These are phyloP conservation scores for Cephalotes varians DNA, from an alignment of 2,888 invertebrate species.

Conservation along the genomic window DNA sequence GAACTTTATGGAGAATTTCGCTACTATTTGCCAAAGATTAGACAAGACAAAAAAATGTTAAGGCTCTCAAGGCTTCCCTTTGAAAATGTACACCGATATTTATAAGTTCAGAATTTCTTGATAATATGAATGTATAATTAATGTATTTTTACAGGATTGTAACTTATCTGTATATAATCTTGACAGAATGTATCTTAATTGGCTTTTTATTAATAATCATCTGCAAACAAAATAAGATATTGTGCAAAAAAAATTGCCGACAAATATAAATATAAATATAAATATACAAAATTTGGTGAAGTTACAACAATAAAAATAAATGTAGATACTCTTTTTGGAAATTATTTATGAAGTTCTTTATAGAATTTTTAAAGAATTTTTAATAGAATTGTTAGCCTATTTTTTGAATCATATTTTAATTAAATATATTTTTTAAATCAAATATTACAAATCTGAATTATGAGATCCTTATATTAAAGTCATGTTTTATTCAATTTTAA, in stretches of 20 bases:
- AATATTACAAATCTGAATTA: neutral
- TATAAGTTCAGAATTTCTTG: neutral
- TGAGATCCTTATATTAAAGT: neutral
- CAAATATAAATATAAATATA: neutral
- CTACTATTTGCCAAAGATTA: conserved; percentile 1
- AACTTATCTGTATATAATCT: no score
- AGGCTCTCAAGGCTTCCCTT: neutral
- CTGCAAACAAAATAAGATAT: neutral
- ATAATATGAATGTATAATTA: neutral
- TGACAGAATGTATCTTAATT: neutral
- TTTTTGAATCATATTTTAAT: no score
- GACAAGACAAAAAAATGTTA: neutral
- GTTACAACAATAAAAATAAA: neutral
- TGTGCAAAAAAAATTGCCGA: neutral
- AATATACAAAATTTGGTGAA: neutral
- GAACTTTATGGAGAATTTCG: conserved; percentile 10
- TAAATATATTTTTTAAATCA: neutral
- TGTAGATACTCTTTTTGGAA: neutral
- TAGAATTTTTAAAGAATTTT: neutral
- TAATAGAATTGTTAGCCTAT: no score
- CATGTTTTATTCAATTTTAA: neutral
- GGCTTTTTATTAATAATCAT: neutral
- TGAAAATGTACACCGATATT: neutral
- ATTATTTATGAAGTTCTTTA: neutral
- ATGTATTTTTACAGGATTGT: neutral